Percentiles rank a stretch among this genome's conserved stretches.
Conservation (phyloP, 2,888 invertebrate genomes). For the Pheosia tremula region DNA sequence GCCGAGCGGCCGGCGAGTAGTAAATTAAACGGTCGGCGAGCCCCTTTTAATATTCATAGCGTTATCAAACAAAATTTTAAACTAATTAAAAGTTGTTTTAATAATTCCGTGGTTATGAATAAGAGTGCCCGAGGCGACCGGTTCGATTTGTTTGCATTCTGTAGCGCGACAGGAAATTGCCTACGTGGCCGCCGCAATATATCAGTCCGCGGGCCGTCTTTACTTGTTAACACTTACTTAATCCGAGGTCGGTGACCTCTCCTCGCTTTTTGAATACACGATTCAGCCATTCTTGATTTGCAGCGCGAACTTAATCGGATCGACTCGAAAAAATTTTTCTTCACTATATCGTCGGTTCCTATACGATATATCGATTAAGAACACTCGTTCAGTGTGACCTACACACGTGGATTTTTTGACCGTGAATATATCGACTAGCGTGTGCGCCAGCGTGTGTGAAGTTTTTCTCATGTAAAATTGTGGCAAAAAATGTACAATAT, state of each 20-base stretch:
- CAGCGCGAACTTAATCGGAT: conserved; percentile 12
- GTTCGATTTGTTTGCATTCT: conserved; percentile 59
- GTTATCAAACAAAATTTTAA: conserved; percentile 79
- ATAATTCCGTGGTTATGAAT: conserved; percentile 59
- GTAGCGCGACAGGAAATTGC: conserved; percentile 46
- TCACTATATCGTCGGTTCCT: neutral
- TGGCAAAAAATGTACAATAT: conserved; percentile 4
- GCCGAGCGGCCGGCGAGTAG: conserved; percentile 62
- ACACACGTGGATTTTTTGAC: conserved; percentile 4
- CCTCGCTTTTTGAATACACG: conserved; percentile 19
- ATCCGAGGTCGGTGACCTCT: conserved; percentile 22
- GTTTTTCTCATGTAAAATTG: conserved; percentile 7
- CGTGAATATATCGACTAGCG: conserved; percentile 9
- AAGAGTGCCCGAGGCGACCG: conserved; percentile 42
- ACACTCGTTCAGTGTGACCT: conserved; percentile 11
- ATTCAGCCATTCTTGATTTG: conserved; percentile 13
- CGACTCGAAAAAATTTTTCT: conserved; percentile 12
- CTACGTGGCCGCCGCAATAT: conserved; percentile 23
- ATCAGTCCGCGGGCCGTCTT: conserved; percentile 20
- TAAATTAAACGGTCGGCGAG: conserved; percentile 78
- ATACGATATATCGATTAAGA: conserved; percentile 8
- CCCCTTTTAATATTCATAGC: conserved; percentile 80
- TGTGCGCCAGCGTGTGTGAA: neutral
- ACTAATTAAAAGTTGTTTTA: conserved; percentile 79
- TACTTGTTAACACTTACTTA: conserved; percentile 17